Evolutionary conservation across 2,888 invertebrate species (phyloP), one percentile per base, ranked within the genome.

Genomic region (Acrobasis repandana): DNA sequence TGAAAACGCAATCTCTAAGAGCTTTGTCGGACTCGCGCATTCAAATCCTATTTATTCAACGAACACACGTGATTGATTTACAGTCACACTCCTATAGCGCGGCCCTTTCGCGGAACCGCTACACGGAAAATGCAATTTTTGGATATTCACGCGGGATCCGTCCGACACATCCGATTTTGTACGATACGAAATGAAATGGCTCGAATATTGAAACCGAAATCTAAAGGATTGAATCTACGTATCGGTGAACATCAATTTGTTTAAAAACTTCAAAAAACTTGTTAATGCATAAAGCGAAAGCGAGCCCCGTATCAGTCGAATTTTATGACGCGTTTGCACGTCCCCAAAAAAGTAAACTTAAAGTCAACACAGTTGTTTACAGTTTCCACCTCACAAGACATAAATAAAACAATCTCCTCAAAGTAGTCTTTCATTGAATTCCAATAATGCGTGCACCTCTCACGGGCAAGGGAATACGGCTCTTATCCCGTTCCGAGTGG

Each of bases 351-450:
- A 15, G 34, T 48, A 18, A 58, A 58, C 51, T 61, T 38, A 62
- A 58, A 65, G 64, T 63, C 65, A 66, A 61, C 61, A 56, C 43
- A 57, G 52, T 61, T 47, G 60, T 61, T 61, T 59, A 48, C 60
- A 14, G 14, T 43, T 43, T n/a, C 11, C 43, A 52, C 51, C 62
- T 56, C 61, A 61, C 60, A 20, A 43, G 52, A 63, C 61, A 62
- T 65, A 66, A 70, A 70, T 67, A 65, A 70, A 66, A 69, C 67
- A 69, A 70, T 68, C 63, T 57, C 62, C 66, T 64, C 61, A 57
- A 62, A 49, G 43, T 47, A 57, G 48, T 58, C 57, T 52, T 46
- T 61, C 61, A 63, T 62, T 62, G 61, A 57, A 36, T 54, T 50
- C 52, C 50, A 50, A 65, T 65, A 60, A 43, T 60, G 38, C 49